Percentiles rank a stretch among this genome's conserved stretches.
Conservation (phyloP, 2,888 invertebrate genomes). For the Tipula vernalis region DNA sequence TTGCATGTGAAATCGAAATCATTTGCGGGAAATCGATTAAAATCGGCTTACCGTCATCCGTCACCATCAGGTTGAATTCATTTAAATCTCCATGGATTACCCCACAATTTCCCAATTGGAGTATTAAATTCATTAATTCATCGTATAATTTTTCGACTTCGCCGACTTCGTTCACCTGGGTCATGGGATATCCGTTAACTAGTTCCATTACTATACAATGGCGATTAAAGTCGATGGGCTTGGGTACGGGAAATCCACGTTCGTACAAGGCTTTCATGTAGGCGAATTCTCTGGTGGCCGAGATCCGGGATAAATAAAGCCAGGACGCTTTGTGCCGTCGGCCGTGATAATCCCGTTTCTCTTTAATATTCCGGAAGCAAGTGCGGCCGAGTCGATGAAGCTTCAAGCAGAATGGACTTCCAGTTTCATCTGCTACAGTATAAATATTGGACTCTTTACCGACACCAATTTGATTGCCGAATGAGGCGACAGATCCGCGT, state of each 20-base stretch:
- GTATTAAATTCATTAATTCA: constrained; percentile 85
- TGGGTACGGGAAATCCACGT: constrained; percentile 86
- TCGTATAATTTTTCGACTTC: constrained; percentile 75
- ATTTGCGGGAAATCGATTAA: constrained; percentile 99
- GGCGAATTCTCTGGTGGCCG: constrained; percentile 94
- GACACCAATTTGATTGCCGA: constrained; percentile 97
- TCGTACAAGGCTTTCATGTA: constrained; percentile 92
- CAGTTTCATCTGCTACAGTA: constrained; percentile 69
- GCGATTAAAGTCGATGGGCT: constrained; percentile 85
- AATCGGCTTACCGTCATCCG: constrained; percentile 63
- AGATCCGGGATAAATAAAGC: constrained; percentile 91
- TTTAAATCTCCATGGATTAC: constrained; percentile 99
- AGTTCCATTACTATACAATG: constrained; percentile 97
- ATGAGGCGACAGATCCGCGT: constrained; percentile 63
- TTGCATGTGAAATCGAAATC: constrained; percentile 86
- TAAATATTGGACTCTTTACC: constrained; percentile 98
- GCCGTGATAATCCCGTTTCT: constrained; percentile 93
- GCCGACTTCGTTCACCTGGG: constrained; percentile 48
- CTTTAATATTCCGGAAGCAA: constrained; percentile 90
- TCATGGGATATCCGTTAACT: constrained; percentile 67
- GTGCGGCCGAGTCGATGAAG: constrained; percentile 84
- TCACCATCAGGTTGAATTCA: constrained; percentile 94
- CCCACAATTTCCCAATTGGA: constrained; percentile 82
- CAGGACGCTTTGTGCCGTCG: constrained; percentile 82
- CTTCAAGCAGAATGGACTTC: constrained; percentile 75